These are phyloP conservation scores for Perizoma affinitatum DNA, from an alignment of 2,888 invertebrate species.

Conservation along the genomic window DNA sequence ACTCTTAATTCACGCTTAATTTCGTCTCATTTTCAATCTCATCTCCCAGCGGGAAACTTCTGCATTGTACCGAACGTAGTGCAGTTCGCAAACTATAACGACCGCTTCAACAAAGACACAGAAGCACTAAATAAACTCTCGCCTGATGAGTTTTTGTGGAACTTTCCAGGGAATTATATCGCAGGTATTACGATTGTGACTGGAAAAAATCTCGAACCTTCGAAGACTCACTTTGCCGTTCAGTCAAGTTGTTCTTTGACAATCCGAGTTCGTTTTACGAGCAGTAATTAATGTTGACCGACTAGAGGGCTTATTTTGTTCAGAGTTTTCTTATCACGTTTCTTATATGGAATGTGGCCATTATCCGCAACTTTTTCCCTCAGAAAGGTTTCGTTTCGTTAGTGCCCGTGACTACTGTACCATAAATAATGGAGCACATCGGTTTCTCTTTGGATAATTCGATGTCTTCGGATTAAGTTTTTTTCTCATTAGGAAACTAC, in stretches of 20 bases:
- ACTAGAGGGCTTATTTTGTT: conserved; percentile 52
- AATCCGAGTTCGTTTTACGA: conserved; percentile 62
- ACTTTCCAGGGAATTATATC: conserved; percentile 52
- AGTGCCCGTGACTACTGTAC: conserved; percentile 41
- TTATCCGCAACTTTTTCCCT: conserved; percentile 53
- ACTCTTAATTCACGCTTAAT: conserved; percentile 64
- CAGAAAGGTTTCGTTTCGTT: conserved; percentile 46
- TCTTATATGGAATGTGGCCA: conserved; percentile 53
- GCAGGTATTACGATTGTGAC: conserved; percentile 51
- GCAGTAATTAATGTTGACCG: conserved; percentile 71
- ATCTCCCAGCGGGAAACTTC: conserved; percentile 57
- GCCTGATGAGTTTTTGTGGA: conserved; percentile 53
- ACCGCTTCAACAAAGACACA: conserved; percentile 56
- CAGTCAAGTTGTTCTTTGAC: conserved; percentile 64
- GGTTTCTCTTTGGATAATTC: conserved; percentile 44
- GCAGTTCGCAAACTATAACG: conserved; percentile 52
- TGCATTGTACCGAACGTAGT: conserved; percentile 53
- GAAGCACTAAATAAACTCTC: conserved; percentile 59
- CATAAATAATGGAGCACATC: conserved; percentile 53
- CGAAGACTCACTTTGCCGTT: conserved; percentile 32
- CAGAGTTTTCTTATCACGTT: conserved; percentile 59
- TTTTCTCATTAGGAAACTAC: conserved; percentile 34
- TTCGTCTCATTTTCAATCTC: conserved; percentile 68
- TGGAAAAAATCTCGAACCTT: conserved; percentile 44
- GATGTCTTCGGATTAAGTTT: conserved; percentile 43